Evolutionary conservation across 1,140 invertebrate species (phyloP), one percentile per base, ranked within the genome.

Genomic region (Amyelois transitella): DNA sequence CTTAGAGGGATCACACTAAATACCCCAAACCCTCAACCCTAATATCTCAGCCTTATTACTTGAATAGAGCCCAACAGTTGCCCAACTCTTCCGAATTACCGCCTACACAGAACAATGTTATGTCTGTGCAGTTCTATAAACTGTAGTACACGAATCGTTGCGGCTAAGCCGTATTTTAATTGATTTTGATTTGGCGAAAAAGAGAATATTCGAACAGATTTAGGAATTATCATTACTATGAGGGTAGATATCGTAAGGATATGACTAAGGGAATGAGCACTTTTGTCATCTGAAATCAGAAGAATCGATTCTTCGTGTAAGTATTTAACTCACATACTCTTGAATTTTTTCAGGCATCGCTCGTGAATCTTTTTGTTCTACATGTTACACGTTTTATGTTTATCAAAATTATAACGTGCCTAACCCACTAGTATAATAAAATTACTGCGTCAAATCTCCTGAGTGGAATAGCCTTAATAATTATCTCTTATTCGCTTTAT

Each of bases 401-500:
- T 10, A 48, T 21, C 8, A 20, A 21, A 12, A 19, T 20, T 45
- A 45, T 21, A 19, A 21, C 18, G 12, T 7, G 20, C n/a, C 38
- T 49, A 45, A 20, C 58, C 32, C 60, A 55, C 54, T 59, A 49
- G 44, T 19, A 45, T 17, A 47, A 17, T 19, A 21, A 25, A 62
- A 64, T 66, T 59, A 58, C 57, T 32, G 38, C 58, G 21, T 61
- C 47, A 60, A 70, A 52, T 51, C 54, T 55, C 54, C 28, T 19
- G 43, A 53, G 25, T 51, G n/a, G 25, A 70, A 69, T 64, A 53
- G 51, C 51, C 58, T 59, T 59, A 64, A 67, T 72, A 72, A 75
- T 72, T 62, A 72, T 71, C 64, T 64, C 51, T 62, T 51, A 66
- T 72, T 69, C 62, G 51, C 62, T 66, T 72, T 71, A 72, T 72